Conservation (phyloP, 2,797 vertebrate species). For the Brotula barbata region DNA sequence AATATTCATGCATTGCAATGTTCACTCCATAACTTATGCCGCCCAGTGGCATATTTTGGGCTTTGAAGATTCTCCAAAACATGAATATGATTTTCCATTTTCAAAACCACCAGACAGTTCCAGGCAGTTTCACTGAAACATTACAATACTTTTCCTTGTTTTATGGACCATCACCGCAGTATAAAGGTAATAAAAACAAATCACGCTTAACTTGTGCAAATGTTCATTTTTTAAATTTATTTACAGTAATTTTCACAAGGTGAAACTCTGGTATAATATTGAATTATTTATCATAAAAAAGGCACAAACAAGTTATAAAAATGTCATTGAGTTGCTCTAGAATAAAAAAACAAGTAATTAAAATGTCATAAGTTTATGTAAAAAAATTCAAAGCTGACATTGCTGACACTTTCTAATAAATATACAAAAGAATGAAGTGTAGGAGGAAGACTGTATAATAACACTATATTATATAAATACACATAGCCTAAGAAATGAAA, state of each 20-base stretch:
- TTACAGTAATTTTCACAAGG: constrained; percentile 7
- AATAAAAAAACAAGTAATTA: constrained; percentile 9
- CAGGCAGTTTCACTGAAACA: no score
- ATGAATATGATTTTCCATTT: no score
- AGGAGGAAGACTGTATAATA: background rate
- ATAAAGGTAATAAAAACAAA: no score
- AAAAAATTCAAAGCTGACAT: constrained; percentile 6
- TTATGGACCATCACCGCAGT: no score
- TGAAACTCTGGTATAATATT: constrained; percentile 15
- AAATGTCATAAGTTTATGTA: background rate
- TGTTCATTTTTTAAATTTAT: constrained; percentile 35
- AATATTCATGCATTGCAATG: no score
- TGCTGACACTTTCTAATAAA: constrained; percentile 40
- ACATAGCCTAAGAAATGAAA: constrained; percentile 27
- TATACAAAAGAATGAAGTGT: constrained; percentile 39
- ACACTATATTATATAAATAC: constrained; percentile 49
- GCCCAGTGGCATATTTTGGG: no score
- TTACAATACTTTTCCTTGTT: no score
- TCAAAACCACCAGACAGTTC: no score
- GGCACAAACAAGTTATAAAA: constrained; percentile 30
- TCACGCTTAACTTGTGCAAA: no score
- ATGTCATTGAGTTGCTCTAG: constrained; percentile 12
- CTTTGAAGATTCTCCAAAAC: no score
- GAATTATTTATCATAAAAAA: constrained; percentile 12
- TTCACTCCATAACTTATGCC: no score